Percentiles rank a stretch among this genome's conserved stretches.
These are phyloP conservation scores for Neoarius graeffei DNA, from an alignment of 2,113 vertebrate species.

Conservation along the genomic window DNA sequence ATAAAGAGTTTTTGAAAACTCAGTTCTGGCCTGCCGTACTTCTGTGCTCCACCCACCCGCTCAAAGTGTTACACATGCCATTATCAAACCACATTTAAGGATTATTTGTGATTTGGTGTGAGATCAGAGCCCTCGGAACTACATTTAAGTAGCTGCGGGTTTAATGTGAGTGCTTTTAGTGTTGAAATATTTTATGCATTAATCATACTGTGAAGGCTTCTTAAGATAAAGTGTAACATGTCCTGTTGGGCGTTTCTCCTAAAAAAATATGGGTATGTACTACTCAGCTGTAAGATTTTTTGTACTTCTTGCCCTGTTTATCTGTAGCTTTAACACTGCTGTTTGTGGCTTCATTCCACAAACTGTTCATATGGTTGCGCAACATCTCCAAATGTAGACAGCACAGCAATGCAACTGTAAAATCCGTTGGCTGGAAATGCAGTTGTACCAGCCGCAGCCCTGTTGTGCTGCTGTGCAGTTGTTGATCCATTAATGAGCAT, in stretches of 20 bases:
- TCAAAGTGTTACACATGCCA: too few species aligned
- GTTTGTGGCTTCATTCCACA: neutral
- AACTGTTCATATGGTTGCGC: neutral
- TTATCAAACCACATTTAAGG: neutral
- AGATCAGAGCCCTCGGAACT: neutral
- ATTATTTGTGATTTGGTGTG: neutral
- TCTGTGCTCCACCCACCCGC: too few species aligned
- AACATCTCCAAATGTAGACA: neutral
- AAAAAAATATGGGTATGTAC: neutral
- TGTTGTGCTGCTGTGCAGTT: constrained; percentile 10
- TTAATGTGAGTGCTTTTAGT: neutral
- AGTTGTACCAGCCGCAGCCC: constrained; percentile 1
- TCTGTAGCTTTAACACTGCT: neutral
- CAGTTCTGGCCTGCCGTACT: too few species aligned
- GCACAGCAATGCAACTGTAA: constrained; percentile 3
- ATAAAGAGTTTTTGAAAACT: too few species aligned
- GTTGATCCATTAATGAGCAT: constrained; percentile 18
- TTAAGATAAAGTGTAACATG: neutral
- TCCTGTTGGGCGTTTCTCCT: neutral
- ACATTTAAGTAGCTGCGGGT: neutral
- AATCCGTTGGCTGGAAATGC: constrained; percentile 14
- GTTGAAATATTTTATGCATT: neutral
- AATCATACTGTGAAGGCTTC: neutral
- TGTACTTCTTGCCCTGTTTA: neutral
- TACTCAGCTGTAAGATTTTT: neutral